Conservation (phyloP, 2,113 vertebrate genomes). For the Corythornis madagascariensis region DNA sequence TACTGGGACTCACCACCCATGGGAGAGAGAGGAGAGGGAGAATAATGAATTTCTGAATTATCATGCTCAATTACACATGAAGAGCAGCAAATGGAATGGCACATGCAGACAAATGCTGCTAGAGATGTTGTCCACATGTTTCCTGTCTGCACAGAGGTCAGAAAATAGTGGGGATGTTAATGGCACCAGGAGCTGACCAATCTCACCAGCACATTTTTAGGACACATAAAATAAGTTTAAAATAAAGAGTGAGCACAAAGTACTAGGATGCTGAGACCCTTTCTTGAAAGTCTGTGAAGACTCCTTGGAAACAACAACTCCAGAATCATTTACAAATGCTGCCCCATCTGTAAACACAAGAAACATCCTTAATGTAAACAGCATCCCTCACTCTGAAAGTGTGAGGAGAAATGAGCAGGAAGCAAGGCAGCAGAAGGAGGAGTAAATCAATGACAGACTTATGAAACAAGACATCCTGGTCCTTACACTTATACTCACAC, state of each 20-base stretch:
- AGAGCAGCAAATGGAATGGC: not conserved
- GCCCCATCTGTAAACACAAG: constrained; percentile 67
- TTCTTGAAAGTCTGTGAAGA: constrained; percentile 12
- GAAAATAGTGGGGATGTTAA: not conserved
- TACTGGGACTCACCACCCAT: too few species aligned
- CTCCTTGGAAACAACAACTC: constrained; percentile 11
- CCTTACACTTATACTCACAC: not conserved
- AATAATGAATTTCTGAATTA: not conserved
- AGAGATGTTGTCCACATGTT: not conserved
- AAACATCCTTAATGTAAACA: constrained; percentile 66
- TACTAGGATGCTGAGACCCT: not conserved
- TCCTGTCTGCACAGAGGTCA: not conserved
- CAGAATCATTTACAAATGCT: constrained; percentile 48
- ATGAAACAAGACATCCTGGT: constrained; percentile 58
- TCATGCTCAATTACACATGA: not conserved
- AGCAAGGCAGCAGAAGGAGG: constrained; percentile 50
- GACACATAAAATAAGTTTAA: not conserved
- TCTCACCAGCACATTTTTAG: not conserved
- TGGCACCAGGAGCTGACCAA: not conserved
- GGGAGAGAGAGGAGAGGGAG: not conserved
- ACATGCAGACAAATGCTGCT: not conserved
- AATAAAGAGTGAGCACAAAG: not conserved
- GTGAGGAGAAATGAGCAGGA: constrained; percentile 57
- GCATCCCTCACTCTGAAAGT: not conserved
- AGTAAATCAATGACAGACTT: constrained; percentile 48